Base-by-base conservation (phyloP, 2,113 vertebrate genomes). In the Neoarius graeffei region DNA sequence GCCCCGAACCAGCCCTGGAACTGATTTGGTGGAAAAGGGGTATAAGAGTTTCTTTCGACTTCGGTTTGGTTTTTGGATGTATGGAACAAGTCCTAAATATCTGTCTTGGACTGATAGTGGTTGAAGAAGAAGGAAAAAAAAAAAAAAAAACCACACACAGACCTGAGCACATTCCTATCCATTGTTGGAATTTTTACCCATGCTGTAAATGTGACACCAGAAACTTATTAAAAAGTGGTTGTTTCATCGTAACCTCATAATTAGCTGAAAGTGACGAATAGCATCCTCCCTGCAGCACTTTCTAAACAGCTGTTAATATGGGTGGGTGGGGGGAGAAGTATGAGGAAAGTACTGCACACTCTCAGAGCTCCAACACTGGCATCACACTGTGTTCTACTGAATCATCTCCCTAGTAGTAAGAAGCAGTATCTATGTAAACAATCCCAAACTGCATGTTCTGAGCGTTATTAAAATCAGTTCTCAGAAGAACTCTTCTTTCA, bases 211-310 rank as follows among this genome's bases (percentile, higher is more conserved):
- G 6, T 60, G 19, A 57, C n/a, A 57, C 54, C 52, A 30, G 52
- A 80, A 14, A 25, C 48, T 80, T 27, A 1, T 54, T 25, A 50
- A 76, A 76, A 76, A 52, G 2, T 15, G 13, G 13, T 80, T 57
- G 57, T 80, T 80, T 57, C n/a, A 80, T 19, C 3, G 13, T 81
- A 81, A 81, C n/a, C n/a, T 81, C 54, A 20, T 81, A 81, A 81
- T 30, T 59, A 81, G 7, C 1, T 27, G 14, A 19, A 80, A 57
- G 77, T 30, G 25, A 56, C 30, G 9, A 81, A 57, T 10, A 60
- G 8, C 17, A 81, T 19, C 10, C 54, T 27, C 8, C 10, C 14
- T 60, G 14, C 27, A 48, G 6, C 48, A 25, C 56, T 20, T 59
- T 81, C 79, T 59, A 60, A 59, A 81, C n/a, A 79, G 77, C 77